Evolutionary conservation across 2,888 invertebrate genomes (phyloP).

Genomic region (Hydrotaea cyrtoneurina): DNA sequence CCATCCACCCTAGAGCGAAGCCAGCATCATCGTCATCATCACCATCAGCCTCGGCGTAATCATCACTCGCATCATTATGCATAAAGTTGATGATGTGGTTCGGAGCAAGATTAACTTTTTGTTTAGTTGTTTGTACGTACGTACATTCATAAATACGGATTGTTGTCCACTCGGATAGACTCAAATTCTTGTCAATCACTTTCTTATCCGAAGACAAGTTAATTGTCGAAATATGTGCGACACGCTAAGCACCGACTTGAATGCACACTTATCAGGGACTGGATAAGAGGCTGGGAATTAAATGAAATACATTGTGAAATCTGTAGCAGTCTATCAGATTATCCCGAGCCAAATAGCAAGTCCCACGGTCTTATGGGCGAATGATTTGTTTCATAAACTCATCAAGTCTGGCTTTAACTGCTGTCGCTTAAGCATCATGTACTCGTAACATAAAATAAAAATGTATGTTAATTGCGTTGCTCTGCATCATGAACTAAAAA

Average conservation of each 20-base stretch:
- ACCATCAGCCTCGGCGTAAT: neutral
- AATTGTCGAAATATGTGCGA: neutral
- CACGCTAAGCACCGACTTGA: neutral
- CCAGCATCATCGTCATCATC: neutral
- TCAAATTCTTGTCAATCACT: constrained; percentile 39
- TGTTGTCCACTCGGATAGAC: constrained; percentile 15
- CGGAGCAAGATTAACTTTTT: constrained; percentile 38
- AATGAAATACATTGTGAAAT: no score
- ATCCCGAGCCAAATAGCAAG: no score
- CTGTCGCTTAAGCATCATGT: no score
- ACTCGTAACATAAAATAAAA: no score
- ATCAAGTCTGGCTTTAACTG: no score
- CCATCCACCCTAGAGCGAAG: neutral
- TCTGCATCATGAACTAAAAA: no score
- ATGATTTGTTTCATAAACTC: no score
- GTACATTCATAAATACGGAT: constrained; percentile 9
- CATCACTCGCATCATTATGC: neutral
- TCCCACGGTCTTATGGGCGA: no score
- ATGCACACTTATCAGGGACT: neutral
- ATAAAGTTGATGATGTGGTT: neutral
- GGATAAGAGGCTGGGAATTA: no score
- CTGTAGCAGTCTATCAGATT: no score
- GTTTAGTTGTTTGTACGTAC: neutral
- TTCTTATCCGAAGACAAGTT: constrained; percentile 12
- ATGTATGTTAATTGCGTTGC: no score